Evolutionary conservation across 2,888 invertebrate genomes (phyloP).

Genomic region (Harmothoe impar): DNA sequence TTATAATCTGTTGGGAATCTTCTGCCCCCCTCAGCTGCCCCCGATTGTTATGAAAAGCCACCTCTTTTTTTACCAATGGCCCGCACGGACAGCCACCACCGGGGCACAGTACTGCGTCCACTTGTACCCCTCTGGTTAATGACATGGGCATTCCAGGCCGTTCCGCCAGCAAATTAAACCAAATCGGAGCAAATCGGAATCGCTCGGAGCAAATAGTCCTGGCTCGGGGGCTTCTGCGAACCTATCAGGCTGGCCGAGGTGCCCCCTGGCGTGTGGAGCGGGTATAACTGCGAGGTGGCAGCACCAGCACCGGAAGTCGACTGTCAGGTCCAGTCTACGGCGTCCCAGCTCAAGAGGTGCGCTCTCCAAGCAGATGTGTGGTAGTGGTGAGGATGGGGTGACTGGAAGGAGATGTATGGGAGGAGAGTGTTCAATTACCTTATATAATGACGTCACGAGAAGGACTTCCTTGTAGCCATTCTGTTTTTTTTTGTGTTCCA

Average conservation of each 20-base stretch:
- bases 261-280: neutral
- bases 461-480: too few relatives aligned
- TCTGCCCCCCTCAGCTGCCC: too few relatives aligned
- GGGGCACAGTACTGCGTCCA: too few relatives aligned
- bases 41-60: too few relatives aligned
- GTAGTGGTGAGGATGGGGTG: neutral
- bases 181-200: neutral
- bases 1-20: too few relatives aligned
- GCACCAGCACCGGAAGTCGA: neutral
- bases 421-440: neutral
- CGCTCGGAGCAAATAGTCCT: neutral
- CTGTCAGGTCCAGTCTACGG: slow-evolving; percentile 18
- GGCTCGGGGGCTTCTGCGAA: neutral
- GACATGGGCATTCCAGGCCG: neutral
- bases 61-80: too few relatives aligned
- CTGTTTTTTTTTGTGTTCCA: too few relatives aligned
- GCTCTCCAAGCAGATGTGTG: neutral
- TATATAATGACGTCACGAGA: neutral
- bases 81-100: too few relatives aligned
- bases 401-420: neutral
- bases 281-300: neutral
- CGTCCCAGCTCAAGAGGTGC: neutral
- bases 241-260: neutral
- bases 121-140: neutral
- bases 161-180: neutral